These are phyloP conservation scores for Procambarus clarkii DNA, from an alignment of 1,140 invertebrate species.

Conservation along the genomic window DNA sequence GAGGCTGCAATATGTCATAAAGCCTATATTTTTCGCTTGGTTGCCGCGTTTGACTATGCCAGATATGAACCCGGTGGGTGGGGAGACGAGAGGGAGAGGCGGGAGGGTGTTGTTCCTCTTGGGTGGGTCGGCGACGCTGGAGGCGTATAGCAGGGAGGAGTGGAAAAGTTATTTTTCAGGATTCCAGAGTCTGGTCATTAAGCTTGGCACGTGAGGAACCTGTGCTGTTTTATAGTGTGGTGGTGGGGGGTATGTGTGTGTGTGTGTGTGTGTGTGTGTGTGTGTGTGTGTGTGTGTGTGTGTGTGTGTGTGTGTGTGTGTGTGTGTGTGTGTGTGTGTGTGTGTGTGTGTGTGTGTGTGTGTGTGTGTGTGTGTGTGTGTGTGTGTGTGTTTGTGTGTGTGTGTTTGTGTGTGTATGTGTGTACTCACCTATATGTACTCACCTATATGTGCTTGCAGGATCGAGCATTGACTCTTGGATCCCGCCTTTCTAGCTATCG, in stretches of 20 bases:
- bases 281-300: too few species aligned
- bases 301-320: not conserved
- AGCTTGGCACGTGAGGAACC: not conserved
- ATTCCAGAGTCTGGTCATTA: not conserved
- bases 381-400: not conserved
- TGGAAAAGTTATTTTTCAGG: not conserved
- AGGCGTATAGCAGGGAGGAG: not conserved
- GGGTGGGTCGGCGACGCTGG: too few species aligned
- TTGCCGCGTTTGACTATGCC: not conserved
- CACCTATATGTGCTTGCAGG: not conserved
- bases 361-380: not conserved
- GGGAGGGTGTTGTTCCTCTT: too few species aligned
- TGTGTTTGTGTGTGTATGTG: not conserved
- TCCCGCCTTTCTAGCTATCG: too few species aligned
- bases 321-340: not conserved
- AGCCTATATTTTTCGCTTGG: not conserved
- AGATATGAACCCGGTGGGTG: not conserved
- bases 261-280: not conserved
- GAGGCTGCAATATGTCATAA: not conserved
- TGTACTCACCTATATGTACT: not conserved
- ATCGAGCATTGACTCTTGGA: too few species aligned
- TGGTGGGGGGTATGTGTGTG: too few species aligned
- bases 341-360: not conserved
- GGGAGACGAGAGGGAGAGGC: not conserved
- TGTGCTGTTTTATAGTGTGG: too few species aligned